These are phyloP conservation scores for Drosophila kanekoi DNA, from an alignment of 2,888 invertebrate genomes.

Conservation along the genomic window DNA sequence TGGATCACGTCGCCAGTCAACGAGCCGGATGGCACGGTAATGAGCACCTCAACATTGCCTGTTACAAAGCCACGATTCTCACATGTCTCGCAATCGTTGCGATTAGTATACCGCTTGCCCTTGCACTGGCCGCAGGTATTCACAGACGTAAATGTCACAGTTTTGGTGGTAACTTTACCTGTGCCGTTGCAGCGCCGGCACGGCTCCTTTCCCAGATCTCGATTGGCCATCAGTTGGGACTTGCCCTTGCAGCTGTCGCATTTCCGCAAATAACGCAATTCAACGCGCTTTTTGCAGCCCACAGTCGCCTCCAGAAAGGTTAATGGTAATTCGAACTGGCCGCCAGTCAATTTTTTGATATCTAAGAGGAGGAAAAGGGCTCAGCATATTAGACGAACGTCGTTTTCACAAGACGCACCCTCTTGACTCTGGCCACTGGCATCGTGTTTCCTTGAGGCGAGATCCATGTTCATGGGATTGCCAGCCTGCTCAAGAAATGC, in stretches of 20 bases:
- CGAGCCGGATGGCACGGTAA: conserved; percentile 77
- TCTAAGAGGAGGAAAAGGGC: conserved; percentile 41
- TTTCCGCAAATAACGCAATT: conserved; percentile 71
- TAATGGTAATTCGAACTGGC: conserved; percentile 70
- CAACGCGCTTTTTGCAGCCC: conserved; percentile 79
- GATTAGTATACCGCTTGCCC: conserved; percentile 78
- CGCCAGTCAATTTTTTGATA: conserved; percentile 54
- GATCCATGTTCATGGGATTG: conserved; percentile 61
- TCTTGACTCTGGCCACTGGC: conserved; percentile 26
- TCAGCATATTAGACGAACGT: too few relatives aligned
- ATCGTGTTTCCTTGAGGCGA: conserved; percentile 31
- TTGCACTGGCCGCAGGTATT: conserved; percentile 76
- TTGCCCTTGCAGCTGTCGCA: conserved; percentile 82
- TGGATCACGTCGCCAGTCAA: conserved; percentile 76
- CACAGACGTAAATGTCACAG: conserved; percentile 60
- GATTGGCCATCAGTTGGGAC: conserved; percentile 65
- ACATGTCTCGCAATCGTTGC: conserved; percentile 79
- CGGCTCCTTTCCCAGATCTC: conserved; percentile 70
- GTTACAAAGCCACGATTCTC: conserved; percentile 78
- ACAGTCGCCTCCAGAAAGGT: conserved; percentile 80
- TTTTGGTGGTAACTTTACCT: conserved; percentile 73
- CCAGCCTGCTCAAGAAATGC: conserved; percentile 71
- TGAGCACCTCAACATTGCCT: conserved; percentile 65
- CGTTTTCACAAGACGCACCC: conserved; percentile 43
- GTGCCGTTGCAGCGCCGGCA: conserved; percentile 83